Evolutionary conservation across 1,140 invertebrate species (phyloP), one percentile per base, ranked within the genome.

Genomic region (Ruditapes philippinarum): DNA sequence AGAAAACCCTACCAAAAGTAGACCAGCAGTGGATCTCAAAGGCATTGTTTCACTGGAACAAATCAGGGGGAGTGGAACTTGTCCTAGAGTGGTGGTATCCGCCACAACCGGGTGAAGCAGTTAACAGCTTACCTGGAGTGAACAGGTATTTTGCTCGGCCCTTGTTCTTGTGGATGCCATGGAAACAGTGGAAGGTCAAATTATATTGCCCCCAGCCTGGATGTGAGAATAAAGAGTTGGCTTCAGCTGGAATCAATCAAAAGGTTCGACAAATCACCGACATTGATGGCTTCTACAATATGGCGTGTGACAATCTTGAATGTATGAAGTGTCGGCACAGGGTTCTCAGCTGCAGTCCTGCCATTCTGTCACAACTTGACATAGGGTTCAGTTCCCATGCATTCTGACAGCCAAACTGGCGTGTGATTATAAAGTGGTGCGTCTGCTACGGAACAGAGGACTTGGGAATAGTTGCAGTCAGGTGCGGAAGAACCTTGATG

Each of bases 311-410:
- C 33, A 42, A 83, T 40, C 51, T 84, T 4, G n/a, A 83, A 36
- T 83, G 79, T 25, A 25, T 2, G 7, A 33, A 9, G 19, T 84
- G 79, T 40, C 57, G 74, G n/a, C 36, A 70, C 51, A 89, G 65
- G 19, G 40, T 76, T 0, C 45, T 81, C 11, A 51, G 45, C 36
- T 86, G 78, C 76, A 90, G 83, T 62, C 22, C 74, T 0, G 49
- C 57, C 17, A 73, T 90, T 70, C 9, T 81, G n/a, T 9, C 14
- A 5, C 76, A 79, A 45, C 49, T 81, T 9, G 79, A 60, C 17
- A 62, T 81, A 9, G 45, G 28, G n/a, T n/a, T n/a, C n/a, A n/a
- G n/a, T n/a, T n/a, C n/a, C n/a, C n/a, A n/a, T n/a, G n/a, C n/a
- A n/a, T n/a, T n/a, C n/a, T n/a, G n/a, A n/a, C n/a, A n/a, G n/a